A percentile compares a stretch with the other conserved stretches of the same genome.
Evolutionary conservation across 2,888 invertebrate species (phyloP).

Genomic region (Brachycybe producta): DNA sequence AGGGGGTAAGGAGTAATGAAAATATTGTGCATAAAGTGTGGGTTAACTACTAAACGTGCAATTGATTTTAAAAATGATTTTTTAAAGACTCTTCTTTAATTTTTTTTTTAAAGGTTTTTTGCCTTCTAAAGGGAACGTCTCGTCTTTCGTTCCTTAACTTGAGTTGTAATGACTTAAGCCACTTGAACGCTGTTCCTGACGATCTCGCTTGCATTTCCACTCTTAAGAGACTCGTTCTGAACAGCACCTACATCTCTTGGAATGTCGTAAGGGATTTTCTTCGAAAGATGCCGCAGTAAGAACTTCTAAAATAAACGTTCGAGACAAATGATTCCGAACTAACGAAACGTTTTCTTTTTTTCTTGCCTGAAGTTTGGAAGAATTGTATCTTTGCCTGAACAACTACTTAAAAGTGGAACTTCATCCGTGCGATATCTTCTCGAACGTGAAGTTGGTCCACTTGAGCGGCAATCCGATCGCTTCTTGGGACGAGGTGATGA

Average conservation of each 20-base stretch:
- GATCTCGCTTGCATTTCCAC: conserved; percentile 19
- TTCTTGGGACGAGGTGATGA: conserved; percentile 68
- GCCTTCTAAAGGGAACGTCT: conserved; percentile 74
- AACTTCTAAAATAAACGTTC: too few relatives aligned
- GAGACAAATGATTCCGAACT: too few relatives aligned
- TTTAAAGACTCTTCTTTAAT: too few relatives aligned
- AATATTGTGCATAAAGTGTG: too few relatives aligned
- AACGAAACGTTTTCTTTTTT: conserved; percentile 16
- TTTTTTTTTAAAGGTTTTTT: conserved; percentile 76
- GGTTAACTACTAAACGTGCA: too few relatives aligned
- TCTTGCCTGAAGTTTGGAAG: conserved; percentile 49
- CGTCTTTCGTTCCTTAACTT: conserved; percentile 79
- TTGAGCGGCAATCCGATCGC: conserved; percentile 78
- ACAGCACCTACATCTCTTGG: conserved; percentile 79
- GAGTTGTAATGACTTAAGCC: conserved; percentile 64
- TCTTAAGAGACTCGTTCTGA: conserved; percentile 61
- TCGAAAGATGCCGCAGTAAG: conserved; percentile 33
- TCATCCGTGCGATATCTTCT: conserved; percentile 35
- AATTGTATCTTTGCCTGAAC: conserved; percentile 83
- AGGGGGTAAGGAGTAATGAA: too few relatives aligned
- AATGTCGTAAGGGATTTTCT: conserved; percentile 61
- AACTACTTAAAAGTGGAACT: conserved; percentile 65
- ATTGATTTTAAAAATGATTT: too few relatives aligned
- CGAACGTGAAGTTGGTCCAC: conserved; percentile 61
- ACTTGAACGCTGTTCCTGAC: conserved; percentile 12